Conservation (phyloP, 2,888 invertebrate species). For the Eurytoma californica region DNA sequence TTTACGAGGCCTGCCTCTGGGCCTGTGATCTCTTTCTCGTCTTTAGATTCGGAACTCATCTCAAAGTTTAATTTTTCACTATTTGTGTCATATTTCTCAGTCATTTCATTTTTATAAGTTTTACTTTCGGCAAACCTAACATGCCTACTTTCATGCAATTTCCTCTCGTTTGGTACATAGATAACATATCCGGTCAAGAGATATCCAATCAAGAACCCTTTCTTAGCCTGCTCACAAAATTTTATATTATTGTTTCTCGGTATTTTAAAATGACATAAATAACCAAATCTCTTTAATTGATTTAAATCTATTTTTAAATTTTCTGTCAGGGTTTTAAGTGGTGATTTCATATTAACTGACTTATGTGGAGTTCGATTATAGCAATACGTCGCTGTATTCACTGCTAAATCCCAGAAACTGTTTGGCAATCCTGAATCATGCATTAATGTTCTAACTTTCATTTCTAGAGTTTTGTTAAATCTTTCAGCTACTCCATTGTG, state of each 20-base stretch:
- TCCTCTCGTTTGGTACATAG: background rate
- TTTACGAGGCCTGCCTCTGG: background rate
- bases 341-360: background rate
- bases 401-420: slow-evolving; percentile 59
- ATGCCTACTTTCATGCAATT: slow-evolving; percentile 3
- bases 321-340: background rate
- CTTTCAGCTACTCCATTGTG: background rate
- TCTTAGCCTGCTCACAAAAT: background rate
- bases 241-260: background rate
- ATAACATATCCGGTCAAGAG: background rate
- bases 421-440: slow-evolving; percentile 54
- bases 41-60: background rate
- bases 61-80: background rate
- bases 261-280: background rate
- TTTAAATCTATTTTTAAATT: background rate
- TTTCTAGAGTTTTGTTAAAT: background rate
- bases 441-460: slow-evolving; percentile 6
- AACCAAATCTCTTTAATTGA: background rate
- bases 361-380: slow-evolving; percentile 57
- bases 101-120: background rate
- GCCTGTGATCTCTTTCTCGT: background rate
- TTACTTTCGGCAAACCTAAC: background rate
- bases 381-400: slow-evolving; percentile 55
- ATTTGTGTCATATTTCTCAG: too few relatives aligned
- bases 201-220: background rate